Evolutionary conservation across 1,140 invertebrate species (phyloP), one percentile per base, ranked within the genome.

Genomic region (Prorops nasuta): DNA sequence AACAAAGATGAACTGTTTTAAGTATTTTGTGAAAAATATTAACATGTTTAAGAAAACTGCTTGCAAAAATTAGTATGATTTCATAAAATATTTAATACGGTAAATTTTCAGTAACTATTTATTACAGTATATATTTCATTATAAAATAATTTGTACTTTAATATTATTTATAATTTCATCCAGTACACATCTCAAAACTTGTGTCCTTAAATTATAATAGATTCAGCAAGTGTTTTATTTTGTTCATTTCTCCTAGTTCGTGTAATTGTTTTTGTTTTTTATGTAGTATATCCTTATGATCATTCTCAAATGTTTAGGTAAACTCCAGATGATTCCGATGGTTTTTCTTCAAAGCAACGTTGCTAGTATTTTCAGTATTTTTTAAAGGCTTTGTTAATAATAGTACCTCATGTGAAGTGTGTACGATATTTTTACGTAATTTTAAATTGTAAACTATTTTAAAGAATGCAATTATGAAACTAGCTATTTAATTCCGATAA

Each of bases 101-200:
- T n/a, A n/a, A n/a, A n/a, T n/a, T n/a, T n/a, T n/a, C n/a, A n/a
- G n/a, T n/a, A n/a, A n/a, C n/a, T n/a, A n/a, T n/a, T n/a, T n/a
- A n/a, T n/a, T n/a, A n/a, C n/a, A n/a, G n/a, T n/a, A n/a, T n/a
- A n/a, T n/a, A n/a, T n/a, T n/a, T n/a, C n/a, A n/a, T n/a, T n/a
- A n/a, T n/a, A n/a, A n/a, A 34, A 24, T 37, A 15, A 49, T 48
- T 22, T 44, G 21, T 6, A 28, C 24, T 6, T 10, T 6, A 28
- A 28, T 54, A 22, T 41, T 28, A 46, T 57, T 49, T 31, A 55
- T 39, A 41, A 55, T 58, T 66, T 55, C 54, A 61, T 69, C 66
- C 64, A 68, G 64, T 69, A 69, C 64, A 69, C 66, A 65, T 67
- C 51, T 66, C 64, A 4, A 62, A 61, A 47, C 28, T 52, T 54